Conservation (phyloP, 1,140 invertebrate species). For the Procambarus virginalis region DNA sequence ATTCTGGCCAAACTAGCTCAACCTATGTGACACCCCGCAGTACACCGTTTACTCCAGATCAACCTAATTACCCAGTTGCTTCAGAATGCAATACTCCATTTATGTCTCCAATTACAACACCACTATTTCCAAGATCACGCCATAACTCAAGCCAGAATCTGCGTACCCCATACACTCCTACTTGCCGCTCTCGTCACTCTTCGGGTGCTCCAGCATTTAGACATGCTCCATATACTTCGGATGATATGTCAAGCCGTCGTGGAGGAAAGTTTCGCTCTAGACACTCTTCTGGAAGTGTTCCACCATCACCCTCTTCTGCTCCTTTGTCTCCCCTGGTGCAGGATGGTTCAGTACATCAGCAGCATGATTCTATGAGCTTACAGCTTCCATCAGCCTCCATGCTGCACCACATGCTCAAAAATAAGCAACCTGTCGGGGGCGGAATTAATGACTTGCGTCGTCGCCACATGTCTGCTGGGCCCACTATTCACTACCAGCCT, state of each 20-base stretch:
- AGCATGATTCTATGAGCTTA: slow-evolving; percentile 41
- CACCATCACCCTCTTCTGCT: slow-evolving; percentile 71
- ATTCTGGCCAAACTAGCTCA: slow-evolving; percentile 73
- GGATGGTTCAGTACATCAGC: slow-evolving; percentile 34
- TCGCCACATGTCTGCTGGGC: slow-evolving; percentile 71
- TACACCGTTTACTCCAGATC: slow-evolving; percentile 71
- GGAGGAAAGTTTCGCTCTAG: slow-evolving; percentile 58
- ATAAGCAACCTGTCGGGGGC: slow-evolving; percentile 23
- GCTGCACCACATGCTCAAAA: slow-evolving; percentile 64
- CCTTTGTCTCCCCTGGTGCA: slow-evolving; percentile 71
- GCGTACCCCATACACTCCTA: slow-evolving; percentile 65
- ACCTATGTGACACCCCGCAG: slow-evolving; percentile 70
- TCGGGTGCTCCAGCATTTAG: slow-evolving; percentile 71
- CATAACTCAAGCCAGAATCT: slow-evolving; percentile 72
- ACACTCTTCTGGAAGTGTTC: slow-evolving; percentile 71
- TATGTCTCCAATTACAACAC: slow-evolving; percentile 74
- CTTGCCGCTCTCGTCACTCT: slow-evolving; percentile 71
- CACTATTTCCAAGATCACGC: slow-evolving; percentile 71
- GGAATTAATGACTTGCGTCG: slow-evolving; percentile 68
- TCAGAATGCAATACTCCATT: slow-evolving; percentile 73
- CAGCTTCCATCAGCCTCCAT: slow-evolving; percentile 39
- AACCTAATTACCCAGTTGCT: slow-evolving; percentile 69
- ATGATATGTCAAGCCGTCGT: slow-evolving; percentile 64
- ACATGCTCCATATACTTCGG: slow-evolving; percentile 71
- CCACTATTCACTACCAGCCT: slow-evolving; percentile 69